Evolutionary conservation across 92 coral and sea anemone species (phyloP).

Genomic region (Desmophyllum pertusum): DNA sequence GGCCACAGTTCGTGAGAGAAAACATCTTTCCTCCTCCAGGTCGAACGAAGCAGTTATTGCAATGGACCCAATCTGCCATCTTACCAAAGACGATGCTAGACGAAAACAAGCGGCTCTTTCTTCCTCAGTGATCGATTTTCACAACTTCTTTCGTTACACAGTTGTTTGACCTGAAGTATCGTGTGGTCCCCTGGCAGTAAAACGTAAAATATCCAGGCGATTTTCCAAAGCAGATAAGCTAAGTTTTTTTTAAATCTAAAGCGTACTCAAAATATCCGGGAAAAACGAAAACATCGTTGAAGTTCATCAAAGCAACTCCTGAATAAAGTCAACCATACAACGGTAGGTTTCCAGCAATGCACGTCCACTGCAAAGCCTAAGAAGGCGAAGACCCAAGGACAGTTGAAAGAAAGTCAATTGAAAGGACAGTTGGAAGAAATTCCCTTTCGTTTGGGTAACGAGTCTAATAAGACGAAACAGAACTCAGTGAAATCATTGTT

Average conservation of each 20-base stretch:
- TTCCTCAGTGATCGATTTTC: not conserved
- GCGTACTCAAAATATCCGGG: not conserved
- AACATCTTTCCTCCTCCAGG: constrained; percentile 86
- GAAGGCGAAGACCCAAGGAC: not conserved
- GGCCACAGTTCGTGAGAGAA: constrained; percentile 95
- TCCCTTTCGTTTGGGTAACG: not conserved
- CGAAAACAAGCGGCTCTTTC: not conserved
- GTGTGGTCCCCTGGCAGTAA: not conserved
- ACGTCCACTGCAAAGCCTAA: not conserved
- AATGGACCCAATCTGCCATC: constrained; percentile 98
- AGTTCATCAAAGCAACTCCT: not conserved
- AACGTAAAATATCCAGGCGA: not conserved
- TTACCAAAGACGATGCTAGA: not conserved
- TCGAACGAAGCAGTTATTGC: constrained; percentile 85
- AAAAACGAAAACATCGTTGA: no score
- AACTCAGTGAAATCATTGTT: not conserved
- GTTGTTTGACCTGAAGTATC: not conserved
- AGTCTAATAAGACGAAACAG: not conserved
- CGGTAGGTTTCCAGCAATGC: not conserved
- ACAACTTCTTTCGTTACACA: not conserved
- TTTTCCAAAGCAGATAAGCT: not conserved
- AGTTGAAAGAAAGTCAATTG: not conserved
- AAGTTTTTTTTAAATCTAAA: not conserved
- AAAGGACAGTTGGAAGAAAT: no score
- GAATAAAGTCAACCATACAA: not conserved